Conservation (phyloP, 2,888 invertebrate genomes). For the Pomacea canaliculata region DNA sequence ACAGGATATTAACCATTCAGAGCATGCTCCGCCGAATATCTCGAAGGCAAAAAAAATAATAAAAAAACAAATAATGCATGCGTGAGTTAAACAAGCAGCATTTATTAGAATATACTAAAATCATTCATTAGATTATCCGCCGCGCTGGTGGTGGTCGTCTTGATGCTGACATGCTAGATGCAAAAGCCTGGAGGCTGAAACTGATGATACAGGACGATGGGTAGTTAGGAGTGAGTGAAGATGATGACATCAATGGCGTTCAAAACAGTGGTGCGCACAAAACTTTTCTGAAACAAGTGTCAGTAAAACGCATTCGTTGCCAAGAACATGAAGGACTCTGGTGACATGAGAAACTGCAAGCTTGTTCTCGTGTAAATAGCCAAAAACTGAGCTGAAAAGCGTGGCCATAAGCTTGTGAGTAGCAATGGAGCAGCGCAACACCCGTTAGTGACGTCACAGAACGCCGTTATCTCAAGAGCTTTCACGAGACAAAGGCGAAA, state of each 20-base stretch:
- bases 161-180: conserved; percentile 16
- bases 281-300: neutral
- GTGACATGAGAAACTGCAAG: conserved; percentile 18
- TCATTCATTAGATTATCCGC: neutral
- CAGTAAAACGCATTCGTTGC: no score
- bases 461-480: conserved; percentile 5
- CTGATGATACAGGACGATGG: neutral
- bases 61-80: neutral
- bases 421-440: conserved; percentile 22
- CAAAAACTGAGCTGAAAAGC: conserved; percentile 20
- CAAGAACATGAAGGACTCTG: conserved; percentile 28
- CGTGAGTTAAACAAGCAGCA: neutral
- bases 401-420: conserved; percentile 18
- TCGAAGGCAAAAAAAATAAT: neutral
- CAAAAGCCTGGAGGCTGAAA: conserved; percentile 5
- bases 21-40: conserved; percentile 11
- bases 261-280: conserved; percentile 1
- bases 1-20: neutral
- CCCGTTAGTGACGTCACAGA: conserved; percentile 18
- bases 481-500: neutral
- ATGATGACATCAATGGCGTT: neutral
- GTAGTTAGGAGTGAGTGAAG: neutral
- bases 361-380: conserved; percentile 3
- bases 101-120: neutral
- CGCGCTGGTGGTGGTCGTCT: conserved; percentile 17